phyloP scores from a whole-genome alignment of 2,888 invertebrate genomes.

The Caenorhabditis zanzibari region DNA sequence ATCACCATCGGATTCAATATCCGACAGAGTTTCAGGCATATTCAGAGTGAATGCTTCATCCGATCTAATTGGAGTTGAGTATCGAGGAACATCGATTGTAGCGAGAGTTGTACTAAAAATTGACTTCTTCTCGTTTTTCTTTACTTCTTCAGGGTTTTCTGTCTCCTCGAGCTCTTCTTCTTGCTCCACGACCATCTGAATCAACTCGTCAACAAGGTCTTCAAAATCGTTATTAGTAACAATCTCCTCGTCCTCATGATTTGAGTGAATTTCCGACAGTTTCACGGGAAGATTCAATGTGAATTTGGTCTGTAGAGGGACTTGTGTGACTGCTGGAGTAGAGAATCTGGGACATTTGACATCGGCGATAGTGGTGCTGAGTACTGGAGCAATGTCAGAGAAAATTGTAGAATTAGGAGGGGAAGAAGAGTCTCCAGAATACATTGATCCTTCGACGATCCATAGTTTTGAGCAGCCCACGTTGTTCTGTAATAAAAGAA shows the following conservation, averaged over 20 bases:
- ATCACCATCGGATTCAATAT: background rate
- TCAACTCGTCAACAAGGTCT: background rate
- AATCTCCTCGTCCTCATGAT: background rate
- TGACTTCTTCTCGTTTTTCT: background rate
- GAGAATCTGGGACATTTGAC: slow-evolving; percentile 14
- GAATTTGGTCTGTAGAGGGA: slow-evolving; percentile 1
- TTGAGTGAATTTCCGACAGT: background rate
- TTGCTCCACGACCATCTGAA: background rate
- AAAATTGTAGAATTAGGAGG: background rate
- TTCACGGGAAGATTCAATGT: slow-evolving; percentile 14
- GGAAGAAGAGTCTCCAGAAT: background rate
- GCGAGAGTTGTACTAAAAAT: slow-evolving; percentile 6
- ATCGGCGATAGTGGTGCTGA: slow-evolving; percentile 21
- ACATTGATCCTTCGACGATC: slow-evolving; percentile 25
- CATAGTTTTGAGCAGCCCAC: slow-evolving; percentile 34
- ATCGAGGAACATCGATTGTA: background rate
- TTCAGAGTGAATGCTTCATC: background rate
- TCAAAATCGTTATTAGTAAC: background rate
- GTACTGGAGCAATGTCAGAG: background rate
- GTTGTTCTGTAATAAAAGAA: slow-evolving; percentile 8
- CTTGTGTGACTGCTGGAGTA: slow-evolving; percentile 4
- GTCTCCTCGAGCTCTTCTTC: too few species aligned
- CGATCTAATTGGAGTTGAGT: slow-evolving; percentile 10
- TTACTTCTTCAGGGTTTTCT: too few species aligned
- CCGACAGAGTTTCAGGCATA: background rate